A percentile compares a stretch with the other conserved stretches of the same genome.
Evolutionary conservation across 2,113 vertebrate genomes (phyloP).

Genomic region (Vidua chalybeata): DNA sequence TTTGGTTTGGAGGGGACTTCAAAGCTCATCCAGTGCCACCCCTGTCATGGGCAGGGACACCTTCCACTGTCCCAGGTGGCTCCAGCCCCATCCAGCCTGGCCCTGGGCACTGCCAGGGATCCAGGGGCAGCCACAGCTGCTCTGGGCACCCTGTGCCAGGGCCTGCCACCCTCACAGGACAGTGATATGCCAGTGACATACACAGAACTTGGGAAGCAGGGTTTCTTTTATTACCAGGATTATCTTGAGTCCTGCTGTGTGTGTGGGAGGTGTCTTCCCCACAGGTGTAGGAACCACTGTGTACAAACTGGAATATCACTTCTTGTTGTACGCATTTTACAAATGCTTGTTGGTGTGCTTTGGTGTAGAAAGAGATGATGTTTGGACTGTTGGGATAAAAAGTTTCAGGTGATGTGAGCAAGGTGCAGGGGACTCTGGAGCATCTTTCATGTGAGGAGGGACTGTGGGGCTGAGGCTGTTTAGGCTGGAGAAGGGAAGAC

Average conservation of each 20-base stretch:
- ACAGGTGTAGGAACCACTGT: not conserved
- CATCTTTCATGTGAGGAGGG: not conserved
- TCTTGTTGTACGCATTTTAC: not conserved
- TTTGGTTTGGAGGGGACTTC: not conserved
- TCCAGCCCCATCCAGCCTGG: accelerated
- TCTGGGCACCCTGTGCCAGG: not conserved
- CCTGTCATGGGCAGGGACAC: not conserved
- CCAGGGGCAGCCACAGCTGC: not conserved
- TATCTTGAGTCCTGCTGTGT: not conserved
- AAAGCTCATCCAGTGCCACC: not conserved
- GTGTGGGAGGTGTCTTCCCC: not conserved
- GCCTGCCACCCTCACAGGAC: not conserved
- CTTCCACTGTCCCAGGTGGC: accelerated
- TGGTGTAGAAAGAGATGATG: not conserved
- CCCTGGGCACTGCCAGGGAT: not conserved
- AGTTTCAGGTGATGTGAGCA: not conserved
- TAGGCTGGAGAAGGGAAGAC: not conserved
- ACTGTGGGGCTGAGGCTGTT: not conserved
- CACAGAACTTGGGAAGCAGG: not conserved
- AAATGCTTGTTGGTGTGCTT: not conserved
- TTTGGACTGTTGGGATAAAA: not conserved
- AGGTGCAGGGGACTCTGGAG: not conserved
- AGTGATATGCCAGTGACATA: not conserved
- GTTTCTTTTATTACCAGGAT: not conserved
- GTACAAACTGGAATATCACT: not conserved